A percentile compares a stretch with the other conserved stretches of the same genome.
Evolutionary conservation across 2,888 invertebrate genomes (phyloP).

Genomic region (Apodemia mormo): DNA sequence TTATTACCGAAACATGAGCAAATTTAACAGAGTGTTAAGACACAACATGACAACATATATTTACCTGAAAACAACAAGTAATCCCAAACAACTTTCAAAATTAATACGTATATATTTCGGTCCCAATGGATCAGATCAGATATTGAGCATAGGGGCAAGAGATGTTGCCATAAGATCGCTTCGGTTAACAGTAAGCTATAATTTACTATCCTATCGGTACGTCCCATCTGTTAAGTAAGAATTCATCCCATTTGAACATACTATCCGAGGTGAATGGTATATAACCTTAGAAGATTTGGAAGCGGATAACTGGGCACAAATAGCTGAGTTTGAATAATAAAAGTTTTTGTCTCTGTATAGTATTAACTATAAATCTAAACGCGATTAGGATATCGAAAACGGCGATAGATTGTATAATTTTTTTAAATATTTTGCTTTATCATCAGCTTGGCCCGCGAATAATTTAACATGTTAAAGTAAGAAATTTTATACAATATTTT

Average conservation of each 20-base stretch:
- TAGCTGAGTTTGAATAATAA: conserved; percentile 4
- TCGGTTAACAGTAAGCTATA: conserved; percentile 62
- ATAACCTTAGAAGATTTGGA: neutral
- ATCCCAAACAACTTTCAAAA: neutral
- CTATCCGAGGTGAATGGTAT: conserved; percentile 7
- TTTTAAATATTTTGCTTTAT: neutral
- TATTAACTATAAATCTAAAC: neutral
- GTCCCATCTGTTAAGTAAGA: conserved; percentile 63
- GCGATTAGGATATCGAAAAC: neutral
- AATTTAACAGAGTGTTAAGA: neutral
- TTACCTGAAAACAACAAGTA: neutral
- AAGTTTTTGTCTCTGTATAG: conserved; percentile 6
- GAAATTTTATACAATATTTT: too few species aligned
- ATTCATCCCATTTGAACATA: conserved; percentile 25
- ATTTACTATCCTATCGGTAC: conserved; percentile 67
- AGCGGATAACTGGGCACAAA: neutral
- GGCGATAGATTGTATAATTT: neutral
- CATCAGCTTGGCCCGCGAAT: too few species aligned
- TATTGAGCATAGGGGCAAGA: conserved; percentile 20
- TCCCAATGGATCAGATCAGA: neutral
- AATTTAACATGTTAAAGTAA: too few species aligned
- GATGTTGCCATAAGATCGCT: conserved; percentile 37
- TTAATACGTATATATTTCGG: neutral
- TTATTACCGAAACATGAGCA: too few species aligned
- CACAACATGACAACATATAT: neutral